phyloP scores from a whole-genome alignment of 1,140 invertebrate species.

The Halyomorpha halys region DNA sequence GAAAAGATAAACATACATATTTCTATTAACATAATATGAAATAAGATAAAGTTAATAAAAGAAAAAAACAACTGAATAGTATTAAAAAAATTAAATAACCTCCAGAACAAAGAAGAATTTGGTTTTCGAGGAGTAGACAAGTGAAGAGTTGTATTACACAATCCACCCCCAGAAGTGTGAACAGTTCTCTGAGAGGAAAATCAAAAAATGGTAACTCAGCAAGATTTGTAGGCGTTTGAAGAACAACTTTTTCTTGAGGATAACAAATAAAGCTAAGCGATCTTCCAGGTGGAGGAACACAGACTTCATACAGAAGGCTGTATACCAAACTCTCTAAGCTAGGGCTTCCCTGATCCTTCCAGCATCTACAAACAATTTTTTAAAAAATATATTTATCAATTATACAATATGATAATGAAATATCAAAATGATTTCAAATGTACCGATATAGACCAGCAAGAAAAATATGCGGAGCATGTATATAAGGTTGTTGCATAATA shows the following conservation, averaged over 20 bases:
- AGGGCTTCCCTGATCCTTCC: conserved; percentile 39
- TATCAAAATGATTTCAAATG: conserved; percentile 29
- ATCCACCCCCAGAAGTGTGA: conserved; percentile 76
- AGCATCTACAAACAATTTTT: conserved; percentile 27
- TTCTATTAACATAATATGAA: neutral
- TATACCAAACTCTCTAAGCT: conserved; percentile 89
- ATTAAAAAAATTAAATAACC: conserved; percentile 43
- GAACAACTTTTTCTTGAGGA: conserved; percentile 48
- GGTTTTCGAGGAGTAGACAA: conserved; percentile 91
- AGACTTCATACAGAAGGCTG: conserved; percentile 89
- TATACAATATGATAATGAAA: no score
- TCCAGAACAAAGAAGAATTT: conserved; percentile 84
- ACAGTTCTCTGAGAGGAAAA: conserved; percentile 80
- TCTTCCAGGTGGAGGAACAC: conserved; percentile 74
- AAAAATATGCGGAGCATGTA: conserved; percentile 73
- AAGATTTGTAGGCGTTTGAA: conserved; percentile 45
- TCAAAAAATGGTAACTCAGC: conserved; percentile 88
- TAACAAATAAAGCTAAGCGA: conserved; percentile 69
- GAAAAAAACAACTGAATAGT: no score
- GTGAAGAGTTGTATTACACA: conserved; percentile 89
- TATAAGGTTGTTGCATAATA: conserved; percentile 81
- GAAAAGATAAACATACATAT: neutral
- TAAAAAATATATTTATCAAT: no score
- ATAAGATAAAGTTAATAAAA: neutral
- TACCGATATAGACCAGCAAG: conserved; percentile 77